A percentile compares a stretch with the other conserved stretches of the same genome.
Evolutionary conservation across 1,140 invertebrate genomes (phyloP).

Genomic region (Cyclina sinensis): DNA sequence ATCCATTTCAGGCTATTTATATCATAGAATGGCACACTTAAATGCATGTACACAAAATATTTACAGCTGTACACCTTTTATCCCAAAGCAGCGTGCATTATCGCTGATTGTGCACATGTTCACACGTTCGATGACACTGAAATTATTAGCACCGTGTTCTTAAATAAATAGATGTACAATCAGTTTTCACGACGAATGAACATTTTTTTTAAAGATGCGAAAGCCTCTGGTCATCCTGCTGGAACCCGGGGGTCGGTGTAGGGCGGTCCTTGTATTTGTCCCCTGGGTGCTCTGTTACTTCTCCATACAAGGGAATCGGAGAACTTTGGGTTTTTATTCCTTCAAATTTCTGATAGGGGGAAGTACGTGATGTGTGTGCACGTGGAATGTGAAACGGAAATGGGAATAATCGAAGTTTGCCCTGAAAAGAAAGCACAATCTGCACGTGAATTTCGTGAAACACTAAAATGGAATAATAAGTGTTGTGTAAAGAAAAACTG

Average conservation of each 20-base stretch:
- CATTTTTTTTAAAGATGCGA: slow-evolving; percentile 42
- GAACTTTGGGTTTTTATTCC: slow-evolving; percentile 58
- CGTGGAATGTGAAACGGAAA: slow-evolving; percentile 66
- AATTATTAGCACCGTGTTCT: no score
- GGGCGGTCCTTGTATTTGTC: slow-evolving; percentile 57
- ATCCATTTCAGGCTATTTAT: no score
- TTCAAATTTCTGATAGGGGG: slow-evolving; percentile 61
- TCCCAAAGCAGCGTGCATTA: no score
- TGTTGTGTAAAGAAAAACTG: no score
- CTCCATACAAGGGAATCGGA: slow-evolving; percentile 24
- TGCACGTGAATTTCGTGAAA: not conserved
- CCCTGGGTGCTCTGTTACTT: not conserved
- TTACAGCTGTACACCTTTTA: no score
- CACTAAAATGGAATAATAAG: no score
- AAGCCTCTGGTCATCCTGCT: slow-evolving; percentile 51
- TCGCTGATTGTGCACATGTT: no score
- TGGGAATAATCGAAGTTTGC: slow-evolving; percentile 62
- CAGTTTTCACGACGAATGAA: no score
- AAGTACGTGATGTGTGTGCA: slow-evolving; percentile 47
- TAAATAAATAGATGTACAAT: no score
- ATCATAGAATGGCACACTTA: no score
- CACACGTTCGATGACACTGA: no score
- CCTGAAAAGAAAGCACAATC: slow-evolving; percentile 55
- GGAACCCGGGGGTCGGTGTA: slow-evolving; percentile 1
- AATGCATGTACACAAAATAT: no score